A percentile compares a stretch with the other conserved stretches of the same genome.
These are phyloP conservation scores for Listrodromus nycthemerus DNA, from an alignment of 2,888 invertebrate genomes.

Conservation along the genomic window DNA sequence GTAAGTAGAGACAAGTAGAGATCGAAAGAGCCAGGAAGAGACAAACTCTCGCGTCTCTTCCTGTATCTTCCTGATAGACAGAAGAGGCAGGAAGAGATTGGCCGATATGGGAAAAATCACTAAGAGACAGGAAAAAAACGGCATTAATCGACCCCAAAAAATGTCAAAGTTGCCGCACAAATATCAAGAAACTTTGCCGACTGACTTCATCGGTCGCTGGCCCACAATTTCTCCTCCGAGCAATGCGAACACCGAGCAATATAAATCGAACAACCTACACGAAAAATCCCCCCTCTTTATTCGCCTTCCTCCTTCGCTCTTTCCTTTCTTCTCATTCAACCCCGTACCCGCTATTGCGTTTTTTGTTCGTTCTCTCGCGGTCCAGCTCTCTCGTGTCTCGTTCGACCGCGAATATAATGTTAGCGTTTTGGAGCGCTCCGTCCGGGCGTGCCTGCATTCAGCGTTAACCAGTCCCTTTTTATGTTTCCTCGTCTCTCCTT, in stretches of 20 bases:
- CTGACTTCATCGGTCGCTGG: neutral
- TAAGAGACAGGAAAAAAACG: too few relatives aligned
- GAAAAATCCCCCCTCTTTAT: neutral
- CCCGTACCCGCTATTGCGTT: neutral
- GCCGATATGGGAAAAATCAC: too few relatives aligned
- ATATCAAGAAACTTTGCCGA: neutral
- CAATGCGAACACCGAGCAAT: neutral
- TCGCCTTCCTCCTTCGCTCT: neutral
- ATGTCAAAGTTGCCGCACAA: neutral
- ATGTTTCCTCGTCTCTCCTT: neutral
- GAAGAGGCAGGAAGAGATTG: constrained; percentile 1
- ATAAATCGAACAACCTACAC: neutral
- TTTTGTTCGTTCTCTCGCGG: neutral
- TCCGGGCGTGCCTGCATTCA: neutral
- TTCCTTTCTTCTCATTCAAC: neutral
- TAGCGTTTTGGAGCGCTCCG: neutral
- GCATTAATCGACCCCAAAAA: neutral
- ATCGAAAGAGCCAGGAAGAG: too few relatives aligned
- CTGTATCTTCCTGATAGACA: too few relatives aligned
- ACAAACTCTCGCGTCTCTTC: too few relatives aligned
- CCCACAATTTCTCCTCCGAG: neutral
- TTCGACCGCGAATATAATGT: neutral
- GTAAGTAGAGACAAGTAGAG: too few relatives aligned
- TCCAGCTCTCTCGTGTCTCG: neutral
- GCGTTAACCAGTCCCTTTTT: constrained; percentile 26